Evolutionary conservation across 2,797 vertebrate genomes (phyloP).

Genomic region (Macropodus opercularis): DNA sequence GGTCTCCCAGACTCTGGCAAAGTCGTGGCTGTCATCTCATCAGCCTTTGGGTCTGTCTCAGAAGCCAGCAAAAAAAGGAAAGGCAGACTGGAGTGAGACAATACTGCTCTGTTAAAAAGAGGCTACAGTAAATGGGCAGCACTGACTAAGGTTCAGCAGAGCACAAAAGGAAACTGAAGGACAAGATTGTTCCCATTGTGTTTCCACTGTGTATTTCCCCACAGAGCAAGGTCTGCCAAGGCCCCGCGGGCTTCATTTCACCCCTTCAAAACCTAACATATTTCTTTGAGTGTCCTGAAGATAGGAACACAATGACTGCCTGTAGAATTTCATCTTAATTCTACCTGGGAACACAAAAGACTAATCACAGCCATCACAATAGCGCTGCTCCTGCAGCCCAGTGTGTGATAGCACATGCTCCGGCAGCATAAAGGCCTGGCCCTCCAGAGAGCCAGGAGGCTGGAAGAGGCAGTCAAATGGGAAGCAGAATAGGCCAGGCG

Average conservation of each 20-base stretch:
- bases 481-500: conserved; percentile 58
- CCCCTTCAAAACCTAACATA: conserved; percentile 80
- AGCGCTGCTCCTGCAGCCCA: conserved; percentile 68
- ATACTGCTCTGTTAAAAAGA: conserved; percentile 70
- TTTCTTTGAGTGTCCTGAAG: conserved; percentile 80
- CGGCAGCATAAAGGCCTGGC: conserved; percentile 67
- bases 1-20: conserved; percentile 77
- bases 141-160: conserved; percentile 76
- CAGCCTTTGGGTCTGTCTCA: conserved; percentile 76
- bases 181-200: conserved; percentile 83
- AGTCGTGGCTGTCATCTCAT: conserved; percentile 77
- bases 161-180: conserved; percentile 80
- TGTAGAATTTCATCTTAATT: conserved; percentile 85
- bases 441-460: conserved; percentile 69
- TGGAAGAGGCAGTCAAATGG: conserved; percentile 65
- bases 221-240: conserved; percentile 76
- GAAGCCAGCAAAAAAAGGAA: conserved; percentile 65
- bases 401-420: conserved; percentile 75
- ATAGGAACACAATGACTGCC: conserved; percentile 82
- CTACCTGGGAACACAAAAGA: conserved; percentile 85
- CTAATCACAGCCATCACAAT: conserved; percentile 85
- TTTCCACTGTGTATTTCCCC: conserved; percentile 80
- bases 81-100: conserved; percentile 72
- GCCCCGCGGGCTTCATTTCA: conserved; percentile 82
- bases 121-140: conserved; percentile 74